Percentiles rank a stretch among this genome's conserved stretches.
Conservation (phyloP, 2,797 vertebrate genomes). For the Naso thynnoides region DNA sequence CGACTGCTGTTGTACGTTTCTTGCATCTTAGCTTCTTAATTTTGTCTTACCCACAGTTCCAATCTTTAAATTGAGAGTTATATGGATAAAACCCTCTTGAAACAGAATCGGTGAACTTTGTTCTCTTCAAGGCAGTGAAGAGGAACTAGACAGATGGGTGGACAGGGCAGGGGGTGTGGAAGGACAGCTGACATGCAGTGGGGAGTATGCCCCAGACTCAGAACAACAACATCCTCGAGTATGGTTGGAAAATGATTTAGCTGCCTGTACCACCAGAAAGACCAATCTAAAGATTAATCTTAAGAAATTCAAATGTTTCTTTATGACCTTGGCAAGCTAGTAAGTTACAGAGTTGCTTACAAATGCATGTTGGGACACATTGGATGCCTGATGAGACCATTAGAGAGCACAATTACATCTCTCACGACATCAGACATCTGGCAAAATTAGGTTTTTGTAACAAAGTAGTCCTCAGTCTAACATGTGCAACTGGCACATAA, state of each 20-base stretch:
- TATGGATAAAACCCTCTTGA: neutral
- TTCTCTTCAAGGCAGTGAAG: neutral
- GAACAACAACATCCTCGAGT: conserved; percentile 12
- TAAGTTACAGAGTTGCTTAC: neutral
- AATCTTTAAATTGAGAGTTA: neutral
- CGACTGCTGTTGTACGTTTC: neutral
- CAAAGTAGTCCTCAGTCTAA: conserved; percentile 2
- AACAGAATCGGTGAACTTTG: neutral
- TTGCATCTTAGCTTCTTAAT: neutral
- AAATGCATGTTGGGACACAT: neutral
- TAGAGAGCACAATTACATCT: neutral
- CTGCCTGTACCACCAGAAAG: neutral
- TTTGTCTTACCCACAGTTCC: too few species aligned
- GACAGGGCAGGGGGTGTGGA: neutral
- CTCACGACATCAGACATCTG: conserved; percentile 30
- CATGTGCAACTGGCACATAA: neutral
- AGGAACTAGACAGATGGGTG: conserved; percentile 3
- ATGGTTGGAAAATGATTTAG: neutral
- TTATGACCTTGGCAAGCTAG: neutral
- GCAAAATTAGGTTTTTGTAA: conserved; percentile 17
- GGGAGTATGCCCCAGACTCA: conserved; percentile 6
- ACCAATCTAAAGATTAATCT: neutral
- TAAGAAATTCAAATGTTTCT: conserved; percentile 1
- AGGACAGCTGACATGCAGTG: conserved; percentile 12
- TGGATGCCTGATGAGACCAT: neutral